Evolutionary conservation across 2,113 vertebrate species (phyloP).

Genomic region (Illadopsis cleaveri): DNA sequence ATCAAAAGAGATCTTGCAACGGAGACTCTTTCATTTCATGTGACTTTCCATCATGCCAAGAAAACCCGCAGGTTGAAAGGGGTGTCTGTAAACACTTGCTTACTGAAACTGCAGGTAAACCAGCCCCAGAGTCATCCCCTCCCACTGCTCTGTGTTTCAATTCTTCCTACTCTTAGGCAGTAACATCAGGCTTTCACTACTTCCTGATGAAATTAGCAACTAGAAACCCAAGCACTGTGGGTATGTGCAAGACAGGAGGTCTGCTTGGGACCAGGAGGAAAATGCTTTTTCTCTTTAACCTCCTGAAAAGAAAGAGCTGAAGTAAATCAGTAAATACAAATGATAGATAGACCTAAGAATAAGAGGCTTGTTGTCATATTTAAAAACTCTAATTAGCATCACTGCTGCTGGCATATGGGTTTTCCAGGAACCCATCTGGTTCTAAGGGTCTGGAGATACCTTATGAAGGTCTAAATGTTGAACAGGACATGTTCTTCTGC

Average conservation of each 20-base stretch:
- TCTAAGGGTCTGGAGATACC: neutral
- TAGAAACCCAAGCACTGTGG: neutral
- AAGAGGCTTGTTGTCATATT: neutral
- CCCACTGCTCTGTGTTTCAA: neutral
- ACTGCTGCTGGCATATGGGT: neutral
- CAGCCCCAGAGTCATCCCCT: neutral
- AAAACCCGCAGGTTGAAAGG: constrained; percentile 11
- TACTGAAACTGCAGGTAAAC: neutral
- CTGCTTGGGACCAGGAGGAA: neutral
- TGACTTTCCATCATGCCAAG: neutral
- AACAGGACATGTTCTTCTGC: neutral
- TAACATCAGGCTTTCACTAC: neutral
- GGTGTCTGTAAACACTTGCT: constrained; percentile 17
- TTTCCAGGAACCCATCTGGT: neutral
- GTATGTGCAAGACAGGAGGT: neutral
- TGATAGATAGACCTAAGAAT: neutral
- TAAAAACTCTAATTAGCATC: neutral
- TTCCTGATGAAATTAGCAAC: neutral
- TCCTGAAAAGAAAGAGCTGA: neutral
- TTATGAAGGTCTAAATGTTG: neutral
- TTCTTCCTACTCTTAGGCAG: neutral
- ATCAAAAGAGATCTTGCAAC: neutral
- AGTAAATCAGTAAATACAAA: neutral
- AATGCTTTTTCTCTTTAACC: neutral
- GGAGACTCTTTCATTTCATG: constrained; percentile 2